A percentile compares a stretch with the other conserved stretches of the same genome.
Conservation (phyloP, 2,797 vertebrate species). For the Phrynocephalus forsythii region DNA sequence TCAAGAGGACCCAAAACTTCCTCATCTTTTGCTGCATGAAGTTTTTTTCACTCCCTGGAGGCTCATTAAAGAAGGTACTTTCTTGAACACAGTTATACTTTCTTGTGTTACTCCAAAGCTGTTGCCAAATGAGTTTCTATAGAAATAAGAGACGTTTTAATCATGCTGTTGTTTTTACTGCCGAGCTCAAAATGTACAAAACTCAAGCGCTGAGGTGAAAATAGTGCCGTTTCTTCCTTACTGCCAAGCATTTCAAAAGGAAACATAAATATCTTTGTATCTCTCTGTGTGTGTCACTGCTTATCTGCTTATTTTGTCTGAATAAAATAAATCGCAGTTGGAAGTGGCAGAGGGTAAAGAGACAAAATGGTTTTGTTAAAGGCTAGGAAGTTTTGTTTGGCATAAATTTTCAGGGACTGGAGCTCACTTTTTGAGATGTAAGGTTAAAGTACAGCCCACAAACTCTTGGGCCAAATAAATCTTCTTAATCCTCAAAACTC, state of each 20-base stretch:
- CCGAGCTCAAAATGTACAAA: neutral
- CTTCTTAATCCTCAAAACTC: no score
- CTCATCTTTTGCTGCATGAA: slow-evolving; percentile 82
- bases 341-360: neutral
- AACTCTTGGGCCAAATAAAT: no score
- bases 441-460: no score
- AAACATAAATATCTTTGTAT: neutral
- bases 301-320: neutral
- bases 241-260: neutral
- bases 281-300: neutral
- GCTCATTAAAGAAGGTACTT: slow-evolving; percentile 90
- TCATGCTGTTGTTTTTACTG: neutral
- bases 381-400: no score
- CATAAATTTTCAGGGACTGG: no score
- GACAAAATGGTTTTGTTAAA: no score
- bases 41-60: slow-evolving; percentile 95
- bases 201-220: neutral
- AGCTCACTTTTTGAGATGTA: no score
- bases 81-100: slow-evolving; percentile 16
- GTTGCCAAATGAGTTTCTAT: slow-evolving; percentile 3
- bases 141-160: slow-evolving; percentile 18
- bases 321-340: slow-evolving; percentile 30
- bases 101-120: neutral
- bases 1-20: slow-evolving; percentile 81
- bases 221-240: neutral